Percentiles rank a stretch among this genome's conserved stretches.
phyloP scores from a whole-genome alignment of 2,113 vertebrate genomes.

The Pterocles orientalis region DNA sequence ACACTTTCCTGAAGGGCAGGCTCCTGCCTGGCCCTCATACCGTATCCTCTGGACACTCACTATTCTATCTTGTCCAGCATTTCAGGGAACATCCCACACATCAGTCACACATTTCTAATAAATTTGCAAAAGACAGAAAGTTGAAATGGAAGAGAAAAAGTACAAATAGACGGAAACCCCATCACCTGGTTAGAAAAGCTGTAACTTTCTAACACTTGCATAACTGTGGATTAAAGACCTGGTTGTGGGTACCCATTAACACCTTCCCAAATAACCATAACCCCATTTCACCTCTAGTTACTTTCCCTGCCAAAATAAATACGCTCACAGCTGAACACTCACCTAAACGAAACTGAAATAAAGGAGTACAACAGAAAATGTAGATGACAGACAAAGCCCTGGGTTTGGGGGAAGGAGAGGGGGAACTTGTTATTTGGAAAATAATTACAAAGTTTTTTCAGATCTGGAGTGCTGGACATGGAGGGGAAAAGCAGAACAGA shows the following conservation, averaged over 20 bases:
- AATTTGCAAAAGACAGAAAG: background rate
- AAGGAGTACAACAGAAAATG: background rate
- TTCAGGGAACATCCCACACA: background rate
- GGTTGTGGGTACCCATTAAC: background rate
- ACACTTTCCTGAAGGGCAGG: background rate
- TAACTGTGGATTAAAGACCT: background rate
- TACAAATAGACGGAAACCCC: rapidly evolving
- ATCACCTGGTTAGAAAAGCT: background rate
- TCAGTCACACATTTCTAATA: background rate
- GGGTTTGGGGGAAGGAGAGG: background rate
- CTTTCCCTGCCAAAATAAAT: background rate
- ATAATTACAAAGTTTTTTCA: rapidly evolving
- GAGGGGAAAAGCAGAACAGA: background rate
- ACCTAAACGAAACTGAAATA: background rate
- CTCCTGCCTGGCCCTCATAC: background rate
- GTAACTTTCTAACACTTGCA: background rate
- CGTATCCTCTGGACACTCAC: background rate
- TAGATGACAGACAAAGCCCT: background rate
- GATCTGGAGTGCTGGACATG: background rate
- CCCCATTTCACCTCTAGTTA: background rate
- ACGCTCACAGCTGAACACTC: background rate
- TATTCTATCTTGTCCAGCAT: background rate
- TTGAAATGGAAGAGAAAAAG: background rate
- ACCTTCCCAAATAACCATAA: background rate
- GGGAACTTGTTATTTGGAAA: background rate